These are phyloP conservation scores for Sula dactylatra DNA, from an alignment of 2,113 vertebrate species.

Conservation along the genomic window DNA sequence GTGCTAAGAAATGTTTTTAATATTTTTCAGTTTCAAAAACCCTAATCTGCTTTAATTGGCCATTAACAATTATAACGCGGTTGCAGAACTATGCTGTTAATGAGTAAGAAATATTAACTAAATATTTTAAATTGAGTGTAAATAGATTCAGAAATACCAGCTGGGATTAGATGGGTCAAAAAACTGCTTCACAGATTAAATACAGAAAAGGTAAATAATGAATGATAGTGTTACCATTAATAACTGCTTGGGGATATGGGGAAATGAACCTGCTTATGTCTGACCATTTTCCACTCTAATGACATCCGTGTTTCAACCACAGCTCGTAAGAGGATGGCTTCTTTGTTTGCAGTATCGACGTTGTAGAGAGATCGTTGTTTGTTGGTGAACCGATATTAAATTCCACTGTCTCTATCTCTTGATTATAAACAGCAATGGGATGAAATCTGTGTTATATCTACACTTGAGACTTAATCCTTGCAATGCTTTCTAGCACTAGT, in stretches of 20 bases:
- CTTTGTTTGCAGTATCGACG: neutral
- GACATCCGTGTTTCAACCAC: neutral
- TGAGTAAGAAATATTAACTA: neutral
- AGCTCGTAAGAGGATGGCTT: neutral
- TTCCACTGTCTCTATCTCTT: neutral
- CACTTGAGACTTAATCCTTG: neutral
- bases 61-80: neutral
- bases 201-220: neutral
- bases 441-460: neutral
- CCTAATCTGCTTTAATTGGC: slow-evolving; percentile 8
- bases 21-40: slow-evolving; percentile 2
- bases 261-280: neutral
- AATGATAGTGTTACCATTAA: neutral
- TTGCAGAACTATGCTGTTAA: neutral
- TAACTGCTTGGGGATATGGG: neutral
- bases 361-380: neutral
- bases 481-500: neutral
- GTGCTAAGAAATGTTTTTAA: neutral
- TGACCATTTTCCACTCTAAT: neutral
- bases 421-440: neutral
- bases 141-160: neutral
- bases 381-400: neutral
- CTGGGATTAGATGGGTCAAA: neutral
- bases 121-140: neutral
- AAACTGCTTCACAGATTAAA: neutral